Evolutionary conservation across 2,888 invertebrate genomes (phyloP).

Genomic region (Drosophila leonis): DNA sequence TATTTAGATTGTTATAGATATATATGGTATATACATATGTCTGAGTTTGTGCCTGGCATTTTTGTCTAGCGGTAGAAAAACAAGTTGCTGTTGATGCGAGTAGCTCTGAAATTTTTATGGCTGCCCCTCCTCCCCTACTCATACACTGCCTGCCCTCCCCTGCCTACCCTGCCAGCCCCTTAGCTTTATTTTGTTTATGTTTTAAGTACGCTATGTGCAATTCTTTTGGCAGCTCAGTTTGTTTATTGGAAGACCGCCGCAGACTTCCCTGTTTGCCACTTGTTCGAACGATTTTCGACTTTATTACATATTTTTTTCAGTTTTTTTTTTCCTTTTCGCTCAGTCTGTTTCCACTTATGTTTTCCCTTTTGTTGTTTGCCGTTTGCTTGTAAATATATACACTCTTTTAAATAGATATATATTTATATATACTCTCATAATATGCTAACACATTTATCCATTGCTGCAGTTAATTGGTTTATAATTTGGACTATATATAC

Average conservation of each 20-base stretch:
- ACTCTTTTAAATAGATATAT: conserved; percentile 9
- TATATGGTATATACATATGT: conserved; percentile 6
- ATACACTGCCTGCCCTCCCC: neutral
- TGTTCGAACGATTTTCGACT: conserved; percentile 45
- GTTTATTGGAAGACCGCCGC: conserved; percentile 74
- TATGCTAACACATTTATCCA: conserved; percentile 39
- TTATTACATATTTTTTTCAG: conserved; percentile 6
- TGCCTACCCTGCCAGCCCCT: neutral
- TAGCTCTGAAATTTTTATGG: conserved; percentile 71
- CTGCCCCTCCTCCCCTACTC: conserved; percentile 5
- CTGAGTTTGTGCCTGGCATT: conserved; percentile 43
- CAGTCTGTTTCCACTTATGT: conserved; percentile 16
- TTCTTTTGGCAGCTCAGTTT: conserved; percentile 74
- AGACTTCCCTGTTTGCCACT: conserved; percentile 74
- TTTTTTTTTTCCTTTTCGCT: conserved; percentile 14
- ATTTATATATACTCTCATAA: conserved; percentile 43
- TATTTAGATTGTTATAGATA: conserved; percentile 20
- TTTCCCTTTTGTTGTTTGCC: conserved; percentile 41
- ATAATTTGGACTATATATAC: neutral
- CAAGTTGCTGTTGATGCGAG: conserved; percentile 72
- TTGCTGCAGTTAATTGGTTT: conserved; percentile 26
- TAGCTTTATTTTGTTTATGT: conserved; percentile 67
- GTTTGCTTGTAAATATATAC: conserved; percentile 26
- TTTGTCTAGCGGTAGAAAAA: conserved; percentile 75
- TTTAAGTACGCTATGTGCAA: conserved; percentile 70